These are phyloP conservation scores for Eupithecia inturbata DNA, from an alignment of 2,888 invertebrate species.

Conservation along the genomic window DNA sequence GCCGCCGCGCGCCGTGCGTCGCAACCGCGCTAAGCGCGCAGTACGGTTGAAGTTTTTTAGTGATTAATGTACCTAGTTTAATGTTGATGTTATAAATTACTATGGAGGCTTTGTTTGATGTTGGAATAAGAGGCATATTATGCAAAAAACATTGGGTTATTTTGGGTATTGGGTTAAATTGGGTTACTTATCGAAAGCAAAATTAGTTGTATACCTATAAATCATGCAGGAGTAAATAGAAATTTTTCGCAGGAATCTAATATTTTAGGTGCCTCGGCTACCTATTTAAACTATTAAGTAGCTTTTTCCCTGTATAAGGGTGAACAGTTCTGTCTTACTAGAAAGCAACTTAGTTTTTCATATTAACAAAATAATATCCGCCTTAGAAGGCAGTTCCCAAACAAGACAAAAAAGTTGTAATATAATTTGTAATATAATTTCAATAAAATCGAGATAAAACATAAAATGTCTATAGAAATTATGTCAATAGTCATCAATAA, in stretches of 20 bases:
- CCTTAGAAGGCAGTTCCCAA: neutral
- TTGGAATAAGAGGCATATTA: neutral
- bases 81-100: no score
- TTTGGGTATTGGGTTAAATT: no score
- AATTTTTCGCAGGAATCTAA: neutral
- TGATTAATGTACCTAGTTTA: no score
- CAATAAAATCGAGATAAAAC: constrained; percentile 8
- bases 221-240: neutral
- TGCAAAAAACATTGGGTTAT: neutral
- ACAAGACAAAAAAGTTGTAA: neutral
- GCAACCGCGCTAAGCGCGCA: no score
- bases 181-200: no score
- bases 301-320: neutral
- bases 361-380: neutral
- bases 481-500: constrained; percentile 21
- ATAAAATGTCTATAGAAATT: constrained; percentile 10
- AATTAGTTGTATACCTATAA: neutral
- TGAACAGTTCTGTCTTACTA: neutral
- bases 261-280: neutral
- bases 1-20: no score
- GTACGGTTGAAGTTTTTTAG: no score
- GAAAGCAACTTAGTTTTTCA: neutral
- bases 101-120: neutral
- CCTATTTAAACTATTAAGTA: no score
- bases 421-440: neutral